Evolutionary conservation across 2,113 vertebrate species (phyloP).

Genomic region (Caranx ignobilis): DNA sequence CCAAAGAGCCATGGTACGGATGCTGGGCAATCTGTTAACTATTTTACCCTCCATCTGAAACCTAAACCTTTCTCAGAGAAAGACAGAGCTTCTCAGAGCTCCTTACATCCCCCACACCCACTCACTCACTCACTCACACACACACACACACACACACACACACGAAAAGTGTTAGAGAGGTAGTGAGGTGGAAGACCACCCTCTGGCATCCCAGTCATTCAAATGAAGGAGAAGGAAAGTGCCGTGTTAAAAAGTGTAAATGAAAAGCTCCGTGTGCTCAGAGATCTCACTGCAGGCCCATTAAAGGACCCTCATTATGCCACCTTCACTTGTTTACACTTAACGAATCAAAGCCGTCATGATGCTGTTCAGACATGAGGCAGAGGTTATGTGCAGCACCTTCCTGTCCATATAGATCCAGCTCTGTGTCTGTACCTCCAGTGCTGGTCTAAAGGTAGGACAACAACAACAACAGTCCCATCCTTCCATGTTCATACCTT

Average conservation of each 20-base stretch:
- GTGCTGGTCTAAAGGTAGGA: too few relatives aligned
- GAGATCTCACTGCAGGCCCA: background rate
- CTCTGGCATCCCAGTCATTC: slow-evolving; percentile 74
- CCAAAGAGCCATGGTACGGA: slow-evolving; percentile 21
- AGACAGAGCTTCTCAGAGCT: slow-evolving; percentile 47
- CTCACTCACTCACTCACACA: slow-evolving; percentile 16
- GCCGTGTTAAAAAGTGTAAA: slow-evolving; percentile 75
- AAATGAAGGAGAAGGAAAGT: slow-evolving; percentile 68
- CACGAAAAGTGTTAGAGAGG: slow-evolving; percentile 52
- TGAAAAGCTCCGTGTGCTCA: slow-evolving; percentile 32
- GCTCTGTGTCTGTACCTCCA: too few relatives aligned
- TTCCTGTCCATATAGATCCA: too few relatives aligned
- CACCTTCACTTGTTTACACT: too few relatives aligned
- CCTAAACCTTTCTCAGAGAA: slow-evolving; percentile 70
- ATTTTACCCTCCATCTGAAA: slow-evolving; percentile 81
- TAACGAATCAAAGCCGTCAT: too few relatives aligned
- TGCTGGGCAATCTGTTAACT: slow-evolving; percentile 79
- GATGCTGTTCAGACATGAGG: too few relatives aligned
- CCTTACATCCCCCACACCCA: slow-evolving; percentile 35
- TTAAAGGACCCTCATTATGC: too few relatives aligned
- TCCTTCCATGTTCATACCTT: too few relatives aligned
- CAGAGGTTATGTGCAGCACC: too few relatives aligned
- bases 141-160: slow-evolving; percentile 38
- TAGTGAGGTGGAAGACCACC: slow-evolving; percentile 79
- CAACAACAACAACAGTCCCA: too few relatives aligned